A percentile compares a stretch with the other conserved stretches of the same genome.
Evolutionary conservation across 2,888 invertebrate genomes (phyloP).

Genomic region (Ypsolopha scabrella): DNA sequence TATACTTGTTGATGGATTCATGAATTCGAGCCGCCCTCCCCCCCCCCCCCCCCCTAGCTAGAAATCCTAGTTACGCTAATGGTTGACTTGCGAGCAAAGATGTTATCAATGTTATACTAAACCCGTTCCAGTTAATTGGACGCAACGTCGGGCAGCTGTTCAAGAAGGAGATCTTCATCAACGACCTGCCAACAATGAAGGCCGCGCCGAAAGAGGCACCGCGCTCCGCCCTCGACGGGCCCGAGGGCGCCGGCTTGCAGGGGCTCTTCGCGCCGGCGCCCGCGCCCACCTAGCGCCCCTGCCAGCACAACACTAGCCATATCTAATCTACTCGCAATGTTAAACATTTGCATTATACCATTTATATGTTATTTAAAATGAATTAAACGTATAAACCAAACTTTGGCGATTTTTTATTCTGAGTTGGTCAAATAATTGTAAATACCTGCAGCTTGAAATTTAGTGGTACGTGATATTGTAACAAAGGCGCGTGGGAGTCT

Average conservation of each 20-base stretch:
- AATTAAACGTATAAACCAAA: slow-evolving; percentile 1
- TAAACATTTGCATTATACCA: slow-evolving; percentile 31
- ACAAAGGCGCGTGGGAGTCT: too few relatives aligned
- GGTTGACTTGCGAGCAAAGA: too few relatives aligned
- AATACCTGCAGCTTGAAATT: too few relatives aligned
- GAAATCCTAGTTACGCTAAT: too few relatives aligned
- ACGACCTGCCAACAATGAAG: slow-evolving; percentile 81
- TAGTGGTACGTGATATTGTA: too few relatives aligned
- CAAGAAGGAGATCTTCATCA: slow-evolving; percentile 88
- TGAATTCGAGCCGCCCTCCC: too few relatives aligned
- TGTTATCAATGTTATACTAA: too few relatives aligned
- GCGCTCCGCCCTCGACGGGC: slow-evolving; percentile 36
- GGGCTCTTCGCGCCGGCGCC: slow-evolving; percentile 39
- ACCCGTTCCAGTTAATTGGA: slow-evolving; percentile 75
- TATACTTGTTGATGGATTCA: too few relatives aligned
- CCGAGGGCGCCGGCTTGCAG: slow-evolving; percentile 42
- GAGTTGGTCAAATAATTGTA: too few relatives aligned
- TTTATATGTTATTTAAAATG: slow-evolving; percentile 41
- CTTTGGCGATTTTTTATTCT: background rate
- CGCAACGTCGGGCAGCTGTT: slow-evolving; percentile 89
- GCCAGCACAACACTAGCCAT: slow-evolving; percentile 8
- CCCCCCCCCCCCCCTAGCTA: too few relatives aligned
- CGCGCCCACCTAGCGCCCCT: slow-evolving; percentile 33
- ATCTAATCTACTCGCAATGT: slow-evolving; percentile 23
- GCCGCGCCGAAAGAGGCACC: slow-evolving; percentile 35